Base-by-base conservation (phyloP, 2,797 vertebrate species). In the Anguilla anguilla region DNA sequence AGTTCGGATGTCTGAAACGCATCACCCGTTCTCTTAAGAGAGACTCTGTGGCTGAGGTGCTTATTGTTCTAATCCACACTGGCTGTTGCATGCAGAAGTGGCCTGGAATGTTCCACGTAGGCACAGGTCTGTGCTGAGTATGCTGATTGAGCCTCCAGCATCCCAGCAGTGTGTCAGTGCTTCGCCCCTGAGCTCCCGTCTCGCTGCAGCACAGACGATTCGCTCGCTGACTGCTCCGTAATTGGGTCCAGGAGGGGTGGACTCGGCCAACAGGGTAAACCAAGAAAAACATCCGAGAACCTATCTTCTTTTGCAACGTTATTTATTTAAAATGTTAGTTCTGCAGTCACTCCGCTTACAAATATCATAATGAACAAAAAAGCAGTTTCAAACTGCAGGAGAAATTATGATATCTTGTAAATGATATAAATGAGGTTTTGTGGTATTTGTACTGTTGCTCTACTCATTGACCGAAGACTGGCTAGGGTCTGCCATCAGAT, bases 371-470 rank as follows among this genome's bases (percentile, higher is more conserved):
- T 46, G 86, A 88, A 89, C 25, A 85, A 89, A 90, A 81, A 49
- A 85, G 91, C 93, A 94, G 94, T 95, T 89, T 95, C 94, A 95
- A 96, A 95, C 95, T 93, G 94, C 94, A 89, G 83, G 28, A 87
- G 43, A 74, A 83, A 87, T 91, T 86, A 89, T 39, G 84, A 83
- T 59, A 39, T 61, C 46, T 43, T 28, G 55, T 82, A 74, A 61
- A 55, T 51, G 22, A 64, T 53, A 81, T 74, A 46, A 55, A 85
- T 82, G 51, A 55, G 43, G 43, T 46, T 88, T 89, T 82, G 39
- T 25, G 83, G 51, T 15, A 53, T 69, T 10, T 86, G 51, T 64
- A 86, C 69, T 64, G n/a, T 9, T 72, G 9, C n/a, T 6, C 13
- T 72, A 46, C 43, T 46, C 43, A 46, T 46, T 46, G 43, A 46